Conservation (phyloP, 2,113 vertebrate genomes). For the Seriola aureovittata region DNA sequence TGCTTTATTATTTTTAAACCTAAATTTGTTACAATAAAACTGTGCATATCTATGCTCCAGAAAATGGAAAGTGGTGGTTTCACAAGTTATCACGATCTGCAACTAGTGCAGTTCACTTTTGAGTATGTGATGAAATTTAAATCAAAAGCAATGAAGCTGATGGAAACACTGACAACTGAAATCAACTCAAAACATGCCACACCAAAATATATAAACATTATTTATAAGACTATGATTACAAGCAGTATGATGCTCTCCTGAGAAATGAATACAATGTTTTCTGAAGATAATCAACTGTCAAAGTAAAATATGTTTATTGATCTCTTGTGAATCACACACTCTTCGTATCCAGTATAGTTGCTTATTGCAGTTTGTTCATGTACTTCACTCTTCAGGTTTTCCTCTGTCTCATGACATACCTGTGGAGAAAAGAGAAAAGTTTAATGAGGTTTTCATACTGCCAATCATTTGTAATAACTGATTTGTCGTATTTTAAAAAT, state of each 20-base stretch:
- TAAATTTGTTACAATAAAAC: constrained; percentile 34
- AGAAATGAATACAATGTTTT: constrained; percentile 24
- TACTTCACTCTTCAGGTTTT: constrained; percentile 15
- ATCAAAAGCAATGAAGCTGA: constrained; percentile 43
- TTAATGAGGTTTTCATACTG: background rate
- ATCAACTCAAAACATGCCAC: constrained; percentile 46
- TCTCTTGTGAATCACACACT: constrained; percentile 31
- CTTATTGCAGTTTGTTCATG: background rate
- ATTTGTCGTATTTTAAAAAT: background rate
- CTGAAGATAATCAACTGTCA: constrained; percentile 38
- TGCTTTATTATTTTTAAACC: constrained; percentile 70
- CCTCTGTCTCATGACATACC: constrained; percentile 75
- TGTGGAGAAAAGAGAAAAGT: constrained; percentile 36
- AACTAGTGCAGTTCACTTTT: background rate
- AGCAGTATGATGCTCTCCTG: constrained; percentile 44
- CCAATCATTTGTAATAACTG: accelerated
- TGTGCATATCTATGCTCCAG: background rate
- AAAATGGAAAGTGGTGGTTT: background rate
- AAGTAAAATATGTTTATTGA: constrained; percentile 55
- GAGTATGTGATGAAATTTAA: constrained; percentile 6
- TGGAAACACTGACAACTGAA: constrained; percentile 31
- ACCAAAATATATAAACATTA: constrained; percentile 73
- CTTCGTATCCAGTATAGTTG: constrained; percentile 8
- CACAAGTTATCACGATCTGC: background rate
- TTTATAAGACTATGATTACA: constrained; percentile 67